Conservation (phyloP, 2,113 vertebrate genomes). For the Onychorhynchus coronatus region DNA sequence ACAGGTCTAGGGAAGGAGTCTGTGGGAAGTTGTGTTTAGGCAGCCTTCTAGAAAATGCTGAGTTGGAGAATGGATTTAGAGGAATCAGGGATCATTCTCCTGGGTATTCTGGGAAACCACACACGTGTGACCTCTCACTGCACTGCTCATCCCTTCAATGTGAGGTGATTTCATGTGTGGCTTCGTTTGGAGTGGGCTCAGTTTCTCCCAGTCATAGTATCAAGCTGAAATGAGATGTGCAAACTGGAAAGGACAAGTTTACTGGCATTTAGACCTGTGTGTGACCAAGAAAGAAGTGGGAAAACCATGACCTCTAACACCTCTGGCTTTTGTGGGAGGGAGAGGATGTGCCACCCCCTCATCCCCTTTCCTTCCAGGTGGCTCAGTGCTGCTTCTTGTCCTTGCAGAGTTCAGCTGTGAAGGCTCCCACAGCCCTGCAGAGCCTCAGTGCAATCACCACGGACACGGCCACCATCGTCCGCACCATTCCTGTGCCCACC, state of each 20-base stretch:
- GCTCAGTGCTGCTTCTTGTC: not conserved
- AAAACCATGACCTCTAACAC: not conserved
- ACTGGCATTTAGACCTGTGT: not conserved
- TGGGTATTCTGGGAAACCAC: not conserved
- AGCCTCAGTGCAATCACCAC: constrained; percentile 78
- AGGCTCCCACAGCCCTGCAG: constrained; percentile 76
- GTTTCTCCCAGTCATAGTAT: not conserved
- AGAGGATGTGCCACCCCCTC: accelerated
- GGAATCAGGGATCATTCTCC: accelerated
- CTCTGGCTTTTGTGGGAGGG: not conserved
- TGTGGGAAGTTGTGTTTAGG: not conserved
- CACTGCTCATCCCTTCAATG: not conserved
- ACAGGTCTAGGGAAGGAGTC: not conserved
- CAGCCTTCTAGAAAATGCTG: not conserved
- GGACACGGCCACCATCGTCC: constrained; percentile 80
- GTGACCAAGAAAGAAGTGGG: not conserved
- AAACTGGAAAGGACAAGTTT: no score
- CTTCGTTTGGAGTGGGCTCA: accelerated
- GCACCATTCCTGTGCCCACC: constrained; percentile 87
- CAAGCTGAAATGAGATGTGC: not conserved
- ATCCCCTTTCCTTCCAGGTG: not conserved
- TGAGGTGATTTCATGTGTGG: accelerated
- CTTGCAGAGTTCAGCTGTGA: constrained; percentile 76
- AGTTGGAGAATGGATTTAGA: accelerated
- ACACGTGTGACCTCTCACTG: accelerated